A percentile compares a stretch with the other conserved stretches of the same genome.
These are phyloP conservation scores for Mormoops blainvillei DNA, from an alignment of 2,113 vertebrate genomes.

Conservation along the genomic window DNA sequence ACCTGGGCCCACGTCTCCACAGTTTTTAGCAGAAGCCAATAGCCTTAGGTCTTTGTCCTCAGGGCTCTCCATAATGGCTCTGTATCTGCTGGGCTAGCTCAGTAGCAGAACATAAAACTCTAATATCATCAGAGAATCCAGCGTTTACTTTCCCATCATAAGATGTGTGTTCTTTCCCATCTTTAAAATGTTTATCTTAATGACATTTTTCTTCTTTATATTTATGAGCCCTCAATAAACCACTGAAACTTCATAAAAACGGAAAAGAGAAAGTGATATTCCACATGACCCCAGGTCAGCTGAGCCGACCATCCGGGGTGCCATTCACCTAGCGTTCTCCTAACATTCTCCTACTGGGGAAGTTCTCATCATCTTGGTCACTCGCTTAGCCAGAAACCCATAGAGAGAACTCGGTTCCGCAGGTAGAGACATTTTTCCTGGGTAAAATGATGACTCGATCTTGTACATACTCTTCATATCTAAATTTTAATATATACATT, in stretches of 20 bases:
- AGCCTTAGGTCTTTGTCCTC: neutral
- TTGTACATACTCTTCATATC: neutral
- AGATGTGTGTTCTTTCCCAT: neutral
- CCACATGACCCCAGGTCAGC: neutral
- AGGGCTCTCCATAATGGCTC: neutral
- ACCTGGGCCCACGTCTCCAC: neutral
- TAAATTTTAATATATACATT: neutral
- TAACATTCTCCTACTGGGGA: neutral
- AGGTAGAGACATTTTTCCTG: neutral
- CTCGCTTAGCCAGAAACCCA: neutral
- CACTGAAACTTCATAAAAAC: neutral
- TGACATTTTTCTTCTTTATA: neutral
- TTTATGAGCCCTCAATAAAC: neutral
- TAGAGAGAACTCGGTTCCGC: neutral
- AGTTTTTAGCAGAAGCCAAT: neutral
- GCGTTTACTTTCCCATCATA: neutral
- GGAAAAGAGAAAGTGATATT: neutral
- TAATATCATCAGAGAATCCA: conserved; percentile 85
- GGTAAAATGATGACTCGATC: neutral
- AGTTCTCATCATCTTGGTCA: neutral
- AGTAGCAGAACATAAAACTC: conserved; percentile 93
- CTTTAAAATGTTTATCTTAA: neutral
- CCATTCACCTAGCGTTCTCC: no score
- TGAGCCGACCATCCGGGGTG: neutral
- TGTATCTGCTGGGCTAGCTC: conserved; percentile 83